Conservation (phyloP, 1,140 invertebrate species). For the Drosophila tristis region DNA sequence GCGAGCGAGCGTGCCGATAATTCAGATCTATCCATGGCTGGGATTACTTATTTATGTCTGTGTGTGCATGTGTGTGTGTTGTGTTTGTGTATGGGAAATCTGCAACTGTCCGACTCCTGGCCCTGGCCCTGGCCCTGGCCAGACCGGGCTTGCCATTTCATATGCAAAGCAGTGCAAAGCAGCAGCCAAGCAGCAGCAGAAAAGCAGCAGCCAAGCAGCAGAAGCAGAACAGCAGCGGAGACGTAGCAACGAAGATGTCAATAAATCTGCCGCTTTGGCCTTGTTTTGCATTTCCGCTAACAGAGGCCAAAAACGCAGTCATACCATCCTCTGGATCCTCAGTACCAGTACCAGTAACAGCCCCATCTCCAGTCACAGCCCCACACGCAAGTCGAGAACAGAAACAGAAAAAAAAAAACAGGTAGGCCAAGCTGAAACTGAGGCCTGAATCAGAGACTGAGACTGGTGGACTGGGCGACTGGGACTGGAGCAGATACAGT, state of each 20-base stretch:
- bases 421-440: slow-evolving; percentile 5
- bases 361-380: slow-evolving; percentile 18
- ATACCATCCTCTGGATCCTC: slow-evolving; percentile 20
- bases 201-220: too few relatives aligned
- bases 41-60: slow-evolving; percentile 53
- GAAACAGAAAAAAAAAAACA: slow-evolving; percentile 26
- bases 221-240: slow-evolving; percentile 8
- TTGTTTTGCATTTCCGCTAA: slow-evolving; percentile 82
- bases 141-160: slow-evolving; percentile 55
- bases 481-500: slow-evolving; percentile 56
- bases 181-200: slow-evolving; percentile 14
- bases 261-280: slow-evolving; percentile 80
- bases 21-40: slow-evolving; percentile 50
- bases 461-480: background rate
- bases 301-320: slow-evolving; percentile 54
- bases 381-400: slow-evolving; percentile 55
- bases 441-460: slow-evolving; percentile 52
- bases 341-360: background rate
- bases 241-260: slow-evolving; percentile 73
- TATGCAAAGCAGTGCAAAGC: slow-evolving; percentile 70
- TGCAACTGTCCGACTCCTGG: slow-evolving; percentile 25
- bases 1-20: slow-evolving; percentile 65
- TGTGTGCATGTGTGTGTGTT: slow-evolving; percentile 21
- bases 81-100: slow-evolving; percentile 36
- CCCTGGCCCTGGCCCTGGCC: background rate